Conservation (phyloP, 2,113 vertebrate genomes). For the pig (Sus scrofa) region T2T-Sscrofa CM000824.6:123871501-123872000, state of each 20-base stretch:
- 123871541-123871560: slow-evolving; percentile 31
- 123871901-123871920: not conserved
- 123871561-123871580: slow-evolving; percentile 44
- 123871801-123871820: slow-evolving; percentile 4
- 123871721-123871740: slow-evolving; percentile 14
- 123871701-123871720: slow-evolving; percentile 63
- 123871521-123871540: slow-evolving; percentile 30
- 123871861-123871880: not conserved
- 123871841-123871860: not conserved
- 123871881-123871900: not conserved
- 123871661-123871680: slow-evolving; percentile 2
- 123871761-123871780: not conserved
- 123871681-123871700: not conserved
- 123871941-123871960: not conserved
- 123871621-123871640: slow-evolving; percentile 31
- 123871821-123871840: not conserved
- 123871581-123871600: not conserved
- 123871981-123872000: not conserved
- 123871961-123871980: not conserved
- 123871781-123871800: not conserved
- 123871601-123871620: slow-evolving; percentile 31
- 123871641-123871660: slow-evolving; percentile 8
- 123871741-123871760: not conserved
- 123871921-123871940: not conserved
- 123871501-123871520: not conserved